These are phyloP conservation scores for Hyles lineata DNA, from an alignment of 2,888 invertebrate species.

Conservation along the genomic window DNA sequence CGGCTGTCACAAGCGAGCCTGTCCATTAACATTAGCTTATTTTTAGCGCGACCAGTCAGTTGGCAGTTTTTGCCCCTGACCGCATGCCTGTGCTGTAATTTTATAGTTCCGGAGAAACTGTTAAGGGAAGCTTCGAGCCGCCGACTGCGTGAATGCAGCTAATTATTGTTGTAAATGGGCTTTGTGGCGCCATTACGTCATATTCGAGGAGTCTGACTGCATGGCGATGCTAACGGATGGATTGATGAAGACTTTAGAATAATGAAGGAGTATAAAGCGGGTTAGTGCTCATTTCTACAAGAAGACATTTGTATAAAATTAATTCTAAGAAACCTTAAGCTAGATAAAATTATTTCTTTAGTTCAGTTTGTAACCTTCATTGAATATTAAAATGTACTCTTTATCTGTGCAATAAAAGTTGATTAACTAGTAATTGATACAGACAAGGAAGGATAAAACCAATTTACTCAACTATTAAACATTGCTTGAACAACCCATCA, in stretches of 20 bases:
- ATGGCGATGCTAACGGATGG: not conserved
- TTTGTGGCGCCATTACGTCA: constrained; percentile 68
- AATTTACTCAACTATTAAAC: no score
- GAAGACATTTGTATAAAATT: not conserved
- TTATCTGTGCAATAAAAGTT: no score
- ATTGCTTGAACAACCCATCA: no score
- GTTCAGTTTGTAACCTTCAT: no score
- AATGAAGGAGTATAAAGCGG: not conserved
- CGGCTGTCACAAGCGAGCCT: constrained; percentile 63
- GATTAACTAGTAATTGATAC: no score
- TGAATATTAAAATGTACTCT: no score
- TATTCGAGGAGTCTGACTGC: constrained; percentile 42
- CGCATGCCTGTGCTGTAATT: constrained; percentile 58
- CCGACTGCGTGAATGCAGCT: constrained; percentile 59
- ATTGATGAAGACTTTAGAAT: not conserved
- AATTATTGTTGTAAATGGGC: constrained; percentile 65
- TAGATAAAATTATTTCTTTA: no score
- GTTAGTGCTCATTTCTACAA: not conserved
- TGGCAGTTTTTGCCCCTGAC: constrained; percentile 61
- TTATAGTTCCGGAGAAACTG: constrained; percentile 77
- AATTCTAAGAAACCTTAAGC: no score
- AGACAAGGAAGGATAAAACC: no score
- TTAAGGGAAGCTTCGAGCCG: constrained; percentile 58
- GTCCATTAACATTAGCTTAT: constrained; percentile 67
- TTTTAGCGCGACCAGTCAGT: constrained; percentile 61